Evolutionary conservation across 1,140 invertebrate genomes (phyloP).

Genomic region (Portunus trituberculatus): DNA sequence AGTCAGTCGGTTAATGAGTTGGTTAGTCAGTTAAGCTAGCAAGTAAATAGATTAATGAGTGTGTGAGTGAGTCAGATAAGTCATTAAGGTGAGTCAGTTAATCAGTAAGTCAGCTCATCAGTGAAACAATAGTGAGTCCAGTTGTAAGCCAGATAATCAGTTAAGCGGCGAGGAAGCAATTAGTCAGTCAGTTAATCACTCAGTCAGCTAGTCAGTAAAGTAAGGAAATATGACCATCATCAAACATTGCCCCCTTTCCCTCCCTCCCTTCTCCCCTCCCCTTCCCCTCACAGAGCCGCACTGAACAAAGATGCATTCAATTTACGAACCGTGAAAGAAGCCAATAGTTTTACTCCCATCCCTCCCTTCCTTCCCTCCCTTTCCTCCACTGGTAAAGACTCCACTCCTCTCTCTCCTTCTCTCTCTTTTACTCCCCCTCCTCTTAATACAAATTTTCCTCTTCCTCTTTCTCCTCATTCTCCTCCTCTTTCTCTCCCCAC

Average conservation of each 20-base stretch:
- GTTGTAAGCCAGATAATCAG: too few relatives aligned
- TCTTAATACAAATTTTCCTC: neutral
- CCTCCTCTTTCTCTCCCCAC: too few relatives aligned
- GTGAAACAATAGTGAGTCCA: neutral
- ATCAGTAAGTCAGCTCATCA: neutral
- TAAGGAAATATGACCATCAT: neutral
- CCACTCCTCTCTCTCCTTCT: neutral
- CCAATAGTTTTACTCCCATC: constrained; percentile 36
- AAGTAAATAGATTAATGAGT: too few relatives aligned
- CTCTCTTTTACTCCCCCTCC: neutral
- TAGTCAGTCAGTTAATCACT: neutral
- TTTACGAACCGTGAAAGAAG: constrained; percentile 62
- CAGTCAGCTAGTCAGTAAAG: neutral
- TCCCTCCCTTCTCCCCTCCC: constrained; percentile 11
- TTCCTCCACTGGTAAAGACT: neutral
- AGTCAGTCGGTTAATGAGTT: too few relatives aligned
- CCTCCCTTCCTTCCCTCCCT: constrained; percentile 26
- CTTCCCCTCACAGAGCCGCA: neutral
- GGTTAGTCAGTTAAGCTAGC: too few relatives aligned
- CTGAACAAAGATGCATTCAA: constrained; percentile 68
- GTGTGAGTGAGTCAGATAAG: too few relatives aligned
- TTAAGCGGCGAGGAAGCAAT: neutral
- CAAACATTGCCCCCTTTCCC: neutral
- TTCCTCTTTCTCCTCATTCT: too few relatives aligned
- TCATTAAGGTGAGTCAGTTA: neutral